These are phyloP conservation scores for Campylorhamphus procurvoides DNA, from an alignment of 2,113 vertebrate genomes.

Conservation along the genomic window DNA sequence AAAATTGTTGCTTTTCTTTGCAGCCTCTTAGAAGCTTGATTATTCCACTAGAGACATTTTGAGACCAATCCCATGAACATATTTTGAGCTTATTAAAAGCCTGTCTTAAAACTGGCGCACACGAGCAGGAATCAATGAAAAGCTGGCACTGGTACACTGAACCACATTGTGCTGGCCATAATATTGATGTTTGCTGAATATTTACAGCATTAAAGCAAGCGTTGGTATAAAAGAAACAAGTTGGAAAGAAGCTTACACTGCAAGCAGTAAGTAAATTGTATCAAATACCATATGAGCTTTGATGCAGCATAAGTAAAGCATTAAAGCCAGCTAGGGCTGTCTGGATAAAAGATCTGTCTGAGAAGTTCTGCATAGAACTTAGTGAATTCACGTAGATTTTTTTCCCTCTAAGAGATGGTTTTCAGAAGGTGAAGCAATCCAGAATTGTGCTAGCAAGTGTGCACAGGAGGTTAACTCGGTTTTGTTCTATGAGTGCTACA, in stretches of 20 bases:
- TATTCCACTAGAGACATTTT: slow-evolving; percentile 60
- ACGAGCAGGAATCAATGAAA: slow-evolving; percentile 55
- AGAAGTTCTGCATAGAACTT: not conserved
- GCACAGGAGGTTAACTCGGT: not conserved
- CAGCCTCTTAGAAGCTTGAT: slow-evolving; percentile 39
- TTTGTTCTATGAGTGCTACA: not conserved
- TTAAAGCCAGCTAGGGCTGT: not conserved
- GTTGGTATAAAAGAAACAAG: slow-evolving; percentile 41
- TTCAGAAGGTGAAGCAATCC: not conserved
- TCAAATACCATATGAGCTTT: not conserved
- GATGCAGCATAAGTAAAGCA: not conserved
- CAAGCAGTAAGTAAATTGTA: slow-evolving; percentile 33
- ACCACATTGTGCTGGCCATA: slow-evolving; percentile 43
- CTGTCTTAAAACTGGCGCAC: slow-evolving; percentile 60
- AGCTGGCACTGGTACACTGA: slow-evolving; percentile 43
- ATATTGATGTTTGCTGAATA: slow-evolving; percentile 57
- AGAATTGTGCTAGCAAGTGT: not conserved
- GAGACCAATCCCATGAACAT: slow-evolving; percentile 59
- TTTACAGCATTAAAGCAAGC: slow-evolving; percentile 38
- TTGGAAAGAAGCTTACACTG: slow-evolving; percentile 22
- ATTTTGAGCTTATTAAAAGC: slow-evolving; percentile 69
- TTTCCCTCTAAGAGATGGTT: not conserved
- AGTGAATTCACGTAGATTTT: not conserved
- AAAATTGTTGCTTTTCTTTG: not conserved
- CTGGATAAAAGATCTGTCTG: not conserved